Base-by-base conservation (phyloP, 2,113 vertebrate genomes). In the Amblyornis subalaris region DNA sequence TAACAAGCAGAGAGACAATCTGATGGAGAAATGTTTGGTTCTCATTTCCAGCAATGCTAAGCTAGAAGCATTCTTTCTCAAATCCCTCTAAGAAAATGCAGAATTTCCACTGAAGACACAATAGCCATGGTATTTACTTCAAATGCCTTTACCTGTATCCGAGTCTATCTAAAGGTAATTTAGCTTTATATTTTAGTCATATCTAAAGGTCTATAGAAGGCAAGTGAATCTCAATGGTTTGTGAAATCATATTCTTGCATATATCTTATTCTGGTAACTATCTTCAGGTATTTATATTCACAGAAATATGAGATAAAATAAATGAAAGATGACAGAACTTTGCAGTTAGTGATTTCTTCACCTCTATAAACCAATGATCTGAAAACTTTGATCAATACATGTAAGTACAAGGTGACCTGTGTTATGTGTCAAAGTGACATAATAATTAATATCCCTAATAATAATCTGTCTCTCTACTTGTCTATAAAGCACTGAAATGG, bases 381-480 rank as follows among this genome's bases (percentile, higher is more conserved):
- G 8, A 85, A 81, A 47, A 7, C 24, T 58, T 70, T 81, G 11
- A 92, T 86, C 62, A 80, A 84, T 94, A 81, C 6, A 54, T 21
- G 3, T 67, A 94, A 80, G 19, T 65, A 84, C 54, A 61, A 70
- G 24, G 44, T 62, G 42, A 19, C 57, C 70, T 73, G 18, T 90
- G 22, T 4, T 69, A 40, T 70, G 57, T 55, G 50, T 86, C 57
- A 94, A 94, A 96, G 35, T 72, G 47, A 47, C 60, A 82, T 29
- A 48, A 88, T 73, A 95, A 92, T 93, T 97, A 94, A 92, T 94
- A 92, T 47, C 16, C 55, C 23, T 90, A 65, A 78, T 40, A 92
- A 50, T 70, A 93, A 53, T 72, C 31, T 85, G 53, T 90, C 87
- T 90, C 48, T 95, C 18, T 54, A 53, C 11, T 92, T 85, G 10